Evolutionary conservation across 2,888 invertebrate genomes (phyloP).

Genomic region (Watsonalla cultraria): DNA sequence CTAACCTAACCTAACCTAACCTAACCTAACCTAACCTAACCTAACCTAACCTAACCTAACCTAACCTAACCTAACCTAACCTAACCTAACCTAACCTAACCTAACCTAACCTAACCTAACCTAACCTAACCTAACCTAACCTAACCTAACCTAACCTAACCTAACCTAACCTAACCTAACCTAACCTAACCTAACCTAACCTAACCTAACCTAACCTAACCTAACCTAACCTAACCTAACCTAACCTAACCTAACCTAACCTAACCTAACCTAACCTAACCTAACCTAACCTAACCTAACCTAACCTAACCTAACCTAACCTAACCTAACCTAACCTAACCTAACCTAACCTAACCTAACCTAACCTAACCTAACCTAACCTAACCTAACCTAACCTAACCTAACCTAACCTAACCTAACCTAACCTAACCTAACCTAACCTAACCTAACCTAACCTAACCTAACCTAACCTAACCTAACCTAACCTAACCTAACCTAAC

Average conservation of each 20-base stretch:
- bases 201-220: constrained; percentile 12
- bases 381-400: constrained; percentile 13
- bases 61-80: constrained; percentile 21
- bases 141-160: constrained; percentile 16
- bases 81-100: constrained; percentile 18
- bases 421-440: constrained; percentile 14
- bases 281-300: constrained; percentile 7
- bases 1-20: constrained; percentile 11
- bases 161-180: constrained; percentile 14
- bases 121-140: constrained; percentile 16
- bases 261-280: constrained; percentile 14
- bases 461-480: constrained; percentile 13
- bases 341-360: constrained; percentile 11
- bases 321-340: constrained; percentile 10
- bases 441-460: constrained; percentile 11
- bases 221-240: constrained; percentile 7
- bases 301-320: constrained; percentile 6
- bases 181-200: constrained; percentile 16
- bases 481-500: constrained; percentile 9
- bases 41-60: constrained; percentile 18
- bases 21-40: constrained; percentile 3
- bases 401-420: constrained; percentile 11
- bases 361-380: constrained; percentile 7
- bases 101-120: constrained; percentile 18
- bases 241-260: constrained; percentile 16